These are phyloP conservation scores for Boloria euphrosyne DNA, from an alignment of 2,888 invertebrate species.

Conservation along the genomic window DNA sequence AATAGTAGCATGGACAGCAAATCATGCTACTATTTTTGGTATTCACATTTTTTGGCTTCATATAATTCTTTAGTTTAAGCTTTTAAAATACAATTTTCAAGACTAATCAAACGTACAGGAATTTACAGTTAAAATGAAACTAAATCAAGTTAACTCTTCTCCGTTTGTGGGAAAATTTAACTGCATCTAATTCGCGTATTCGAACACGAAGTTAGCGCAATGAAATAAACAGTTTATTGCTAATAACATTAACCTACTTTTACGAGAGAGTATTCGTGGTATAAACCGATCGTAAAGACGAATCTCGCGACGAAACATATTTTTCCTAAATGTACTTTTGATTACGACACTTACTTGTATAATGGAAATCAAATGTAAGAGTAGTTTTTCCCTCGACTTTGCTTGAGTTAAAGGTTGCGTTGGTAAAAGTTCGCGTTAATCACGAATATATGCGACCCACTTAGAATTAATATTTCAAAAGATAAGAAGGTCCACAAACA, in stretches of 20 bases:
- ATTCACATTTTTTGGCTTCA: too few species aligned
- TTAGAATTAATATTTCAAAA: too few species aligned
- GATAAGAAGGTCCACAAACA: too few species aligned
- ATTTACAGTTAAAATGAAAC: neutral
- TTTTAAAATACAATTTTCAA: too few species aligned
- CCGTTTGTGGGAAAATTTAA: constrained; percentile 5
- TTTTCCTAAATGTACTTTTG: constrained; percentile 35
- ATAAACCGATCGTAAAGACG: constrained; percentile 38
- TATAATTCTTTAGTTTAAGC: too few species aligned
- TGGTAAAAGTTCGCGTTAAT: too few species aligned
- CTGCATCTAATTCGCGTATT: neutral
- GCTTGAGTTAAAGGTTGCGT: neutral
- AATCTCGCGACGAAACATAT: constrained; percentile 27
- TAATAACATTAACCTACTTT: constrained; percentile 42
- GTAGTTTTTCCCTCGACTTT: neutral
- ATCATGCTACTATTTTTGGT: too few species aligned
- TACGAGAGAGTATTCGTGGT: constrained; percentile 41
- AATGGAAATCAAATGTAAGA: constrained; percentile 26
- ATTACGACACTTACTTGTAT: constrained; percentile 30
- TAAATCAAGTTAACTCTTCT: too few species aligned
- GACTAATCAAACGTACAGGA: neutral
- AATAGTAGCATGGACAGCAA: too few species aligned
- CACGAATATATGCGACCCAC: too few species aligned
- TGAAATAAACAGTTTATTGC: constrained; percentile 44
- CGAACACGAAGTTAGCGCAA: constrained; percentile 25